phyloP scores from a whole-genome alignment of 2,797 vertebrate genomes.

The Cossypha dichroa region DNA sequence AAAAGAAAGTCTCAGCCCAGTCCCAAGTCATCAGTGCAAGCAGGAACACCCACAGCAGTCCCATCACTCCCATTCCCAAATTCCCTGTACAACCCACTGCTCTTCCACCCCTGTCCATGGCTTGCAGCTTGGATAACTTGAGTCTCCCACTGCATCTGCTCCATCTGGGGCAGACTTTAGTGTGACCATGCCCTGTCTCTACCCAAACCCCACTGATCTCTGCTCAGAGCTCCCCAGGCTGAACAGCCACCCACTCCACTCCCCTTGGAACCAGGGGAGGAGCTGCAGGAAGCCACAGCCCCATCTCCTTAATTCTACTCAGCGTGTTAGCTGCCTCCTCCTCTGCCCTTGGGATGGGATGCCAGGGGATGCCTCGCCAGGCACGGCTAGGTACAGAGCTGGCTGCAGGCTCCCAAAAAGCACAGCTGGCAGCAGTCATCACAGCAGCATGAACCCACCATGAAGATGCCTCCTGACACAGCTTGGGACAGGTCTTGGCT shows the following conservation, averaged over 20 bases:
- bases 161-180: not conserved
- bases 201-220: not conserved
- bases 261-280: accelerated
- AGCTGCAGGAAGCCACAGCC: not conserved
- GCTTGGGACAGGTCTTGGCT: not conserved
- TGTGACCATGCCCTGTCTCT: accelerated
- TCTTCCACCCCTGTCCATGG: accelerated
- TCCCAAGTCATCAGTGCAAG: not conserved
- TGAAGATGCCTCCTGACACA: accelerated
- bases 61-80: not conserved
- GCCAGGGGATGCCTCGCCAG: not conserved
- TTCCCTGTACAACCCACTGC: not conserved
- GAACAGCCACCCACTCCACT: not conserved
- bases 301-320: accelerated
- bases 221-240: not conserved
- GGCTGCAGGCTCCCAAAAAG: accelerated
- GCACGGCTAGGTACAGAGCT: accelerated
- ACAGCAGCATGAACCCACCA: not conserved
- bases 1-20: accelerated
- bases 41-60: not conserved
- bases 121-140: accelerated
- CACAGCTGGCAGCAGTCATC: not conserved
- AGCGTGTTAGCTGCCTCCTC: not conserved
- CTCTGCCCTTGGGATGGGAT: no score
- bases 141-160: not conserved